Base-by-base conservation (phyloP, 2,113 vertebrate genomes). In the Elephas maximus region DNA sequence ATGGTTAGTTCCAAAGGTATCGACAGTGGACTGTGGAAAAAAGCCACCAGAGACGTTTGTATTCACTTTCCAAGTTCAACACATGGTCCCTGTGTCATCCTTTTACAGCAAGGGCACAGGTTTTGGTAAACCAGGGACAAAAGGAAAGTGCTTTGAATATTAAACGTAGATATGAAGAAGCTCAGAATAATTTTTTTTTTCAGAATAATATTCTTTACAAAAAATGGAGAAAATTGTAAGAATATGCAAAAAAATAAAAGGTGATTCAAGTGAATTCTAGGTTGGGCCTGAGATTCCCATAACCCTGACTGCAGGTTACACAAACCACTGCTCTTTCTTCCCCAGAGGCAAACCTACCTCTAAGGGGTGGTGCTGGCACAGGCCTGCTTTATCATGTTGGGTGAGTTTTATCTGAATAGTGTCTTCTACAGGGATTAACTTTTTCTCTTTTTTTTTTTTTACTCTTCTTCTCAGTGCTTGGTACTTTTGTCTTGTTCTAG, bases 71-170 rank as follows among this genome's bases (percentile, higher is more conserved):
- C 96, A 97, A 91, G 96, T 98, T 20, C 97, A 98, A 97, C 94
- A 98, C 97, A 98, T 96, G 97, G 97, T 97, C 96, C 94, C 85
- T 98, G 97, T 97, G 97, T 98, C 98, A 98, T 98, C 97, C 98
- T 98, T 98, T 99, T 97, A 98, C 94, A 98, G 97, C 92, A 98
- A 94, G 98, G 98, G 97, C 98, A 98, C 97, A 98, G 97, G 98
- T 98, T 98, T 98, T 98, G 96, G 96, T 98, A 98, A 98, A 98
- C 98, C 20, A 95, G 86, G 97, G 98, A 98, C 98, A 98, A 98
- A 98, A 98, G 98, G 96, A 85, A 98, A 98, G 93, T 96, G 96
- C 98, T 98, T 98, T 98, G 97, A 98, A 98, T 98, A 97, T 97
- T 97, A 98, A 98, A 98, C 71, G 94, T 83, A 97, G 97, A 97